Conservation (phyloP, 2,113 vertebrate species). For the Hipposideros armiger region DNA sequence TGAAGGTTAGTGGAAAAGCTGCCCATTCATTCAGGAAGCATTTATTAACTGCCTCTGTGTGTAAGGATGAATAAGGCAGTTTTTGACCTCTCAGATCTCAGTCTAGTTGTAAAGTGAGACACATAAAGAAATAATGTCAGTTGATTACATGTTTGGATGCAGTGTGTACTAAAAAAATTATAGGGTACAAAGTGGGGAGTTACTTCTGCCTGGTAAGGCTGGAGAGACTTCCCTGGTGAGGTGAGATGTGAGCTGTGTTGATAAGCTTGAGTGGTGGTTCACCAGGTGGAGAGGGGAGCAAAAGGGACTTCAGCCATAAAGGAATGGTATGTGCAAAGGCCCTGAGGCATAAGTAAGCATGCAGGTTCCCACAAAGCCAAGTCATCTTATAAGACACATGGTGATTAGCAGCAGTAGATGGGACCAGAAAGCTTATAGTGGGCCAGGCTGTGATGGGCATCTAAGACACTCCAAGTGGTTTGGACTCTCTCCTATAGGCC, state of each 20-base stretch:
- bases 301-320: neutral
- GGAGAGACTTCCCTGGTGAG: neutral
- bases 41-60: neutral
- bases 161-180: neutral
- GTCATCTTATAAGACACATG: neutral
- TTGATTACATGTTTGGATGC: neutral
- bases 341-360: neutral
- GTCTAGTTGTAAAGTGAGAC: neutral
- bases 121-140: neutral
- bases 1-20: neutral
- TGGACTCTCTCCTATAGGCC: neutral
- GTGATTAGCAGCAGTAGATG: neutral
- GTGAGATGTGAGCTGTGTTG: neutral
- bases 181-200: neutral
- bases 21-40: neutral
- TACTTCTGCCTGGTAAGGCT: neutral
- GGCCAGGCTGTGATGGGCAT: neutral
- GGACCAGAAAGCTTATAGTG: too few species aligned
- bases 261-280: neutral
- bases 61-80: neutral
- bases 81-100: neutral
- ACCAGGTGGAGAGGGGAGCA: neutral
- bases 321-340: neutral
- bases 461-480: neutral
- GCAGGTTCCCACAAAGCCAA: neutral